A percentile compares a stretch with the other conserved stretches of the same genome.
phyloP scores from a whole-genome alignment of 1,140 invertebrate genomes.

The Neotoxoptera formosana region DNA sequence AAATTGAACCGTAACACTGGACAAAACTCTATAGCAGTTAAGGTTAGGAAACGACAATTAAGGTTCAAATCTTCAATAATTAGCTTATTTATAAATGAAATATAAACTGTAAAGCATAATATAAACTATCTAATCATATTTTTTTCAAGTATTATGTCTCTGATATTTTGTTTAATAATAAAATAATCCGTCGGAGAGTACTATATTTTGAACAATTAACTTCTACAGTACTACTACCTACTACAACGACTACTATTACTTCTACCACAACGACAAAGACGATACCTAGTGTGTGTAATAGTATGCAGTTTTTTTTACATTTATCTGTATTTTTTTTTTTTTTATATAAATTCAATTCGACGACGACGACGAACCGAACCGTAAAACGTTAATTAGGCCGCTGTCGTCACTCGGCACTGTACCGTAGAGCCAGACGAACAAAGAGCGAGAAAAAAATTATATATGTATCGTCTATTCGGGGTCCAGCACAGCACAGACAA shows the following conservation, averaged over 20 bases:
- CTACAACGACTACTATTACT: no score
- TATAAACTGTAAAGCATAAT: background rate
- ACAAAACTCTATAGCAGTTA: background rate
- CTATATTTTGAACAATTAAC: background rate
- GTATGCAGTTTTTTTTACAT: background rate
- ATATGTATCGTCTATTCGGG: slow-evolving; percentile 23
- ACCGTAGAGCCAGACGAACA: background rate
- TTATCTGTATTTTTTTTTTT: background rate
- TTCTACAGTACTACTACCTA: background rate
- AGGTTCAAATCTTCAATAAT: background rate
- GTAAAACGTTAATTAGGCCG: slow-evolving; percentile 47
- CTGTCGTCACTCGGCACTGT: background rate
- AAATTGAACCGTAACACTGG: no score
- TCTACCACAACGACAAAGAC: no score
- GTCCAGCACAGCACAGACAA: slow-evolving; percentile 19
- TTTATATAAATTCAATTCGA: background rate
- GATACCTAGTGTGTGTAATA: background rate
- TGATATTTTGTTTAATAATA: background rate
- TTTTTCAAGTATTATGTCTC: background rate
- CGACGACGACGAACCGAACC: background rate
- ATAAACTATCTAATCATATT: background rate
- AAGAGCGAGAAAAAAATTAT: slow-evolving; percentile 23
- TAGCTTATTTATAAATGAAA: background rate
- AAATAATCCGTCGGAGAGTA: background rate
- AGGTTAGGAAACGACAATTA: no score